These are phyloP conservation scores for Microctonus hyperodae DNA, from an alignment of 2,888 invertebrate genomes.

Conservation along the genomic window DNA sequence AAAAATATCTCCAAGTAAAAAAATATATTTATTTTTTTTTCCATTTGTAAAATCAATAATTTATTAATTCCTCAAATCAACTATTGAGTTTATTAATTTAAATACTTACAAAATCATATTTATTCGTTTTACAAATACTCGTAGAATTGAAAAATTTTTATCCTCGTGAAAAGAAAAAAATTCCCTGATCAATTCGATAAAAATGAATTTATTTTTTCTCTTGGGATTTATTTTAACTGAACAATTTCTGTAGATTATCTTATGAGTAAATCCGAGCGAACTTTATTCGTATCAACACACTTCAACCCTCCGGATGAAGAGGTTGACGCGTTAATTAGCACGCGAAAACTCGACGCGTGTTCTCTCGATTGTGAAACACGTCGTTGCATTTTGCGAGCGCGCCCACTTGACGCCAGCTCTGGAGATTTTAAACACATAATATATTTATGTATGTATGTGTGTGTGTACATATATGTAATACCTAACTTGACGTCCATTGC, in stretches of 20 bases:
- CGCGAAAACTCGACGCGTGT: constrained; percentile 27
- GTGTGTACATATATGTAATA: not conserved
- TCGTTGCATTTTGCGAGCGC: constrained; percentile 4
- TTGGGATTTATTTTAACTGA: not conserved
- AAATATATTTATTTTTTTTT: too few species aligned
- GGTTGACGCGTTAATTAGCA: constrained; percentile 56
- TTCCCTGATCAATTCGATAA: not conserved
- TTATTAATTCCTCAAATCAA: too few species aligned
- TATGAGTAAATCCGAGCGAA: not conserved
- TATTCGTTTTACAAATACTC: too few species aligned
- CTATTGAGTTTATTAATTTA: too few species aligned
- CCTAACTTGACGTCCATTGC: constrained; percentile 8
- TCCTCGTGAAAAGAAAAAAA: not conserved
- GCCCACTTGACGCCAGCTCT: not conserved
- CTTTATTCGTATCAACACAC: constrained; percentile 28
- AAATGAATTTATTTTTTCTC: too few species aligned
- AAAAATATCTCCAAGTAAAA: not conserved
- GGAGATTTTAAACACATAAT: not conserved
- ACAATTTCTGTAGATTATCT: not conserved
- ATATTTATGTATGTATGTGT: not conserved
- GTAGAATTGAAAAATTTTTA: too few species aligned
- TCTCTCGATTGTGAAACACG: not conserved
- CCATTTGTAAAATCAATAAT: too few species aligned
- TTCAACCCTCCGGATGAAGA: constrained; percentile 51
- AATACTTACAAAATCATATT: too few species aligned